These are phyloP conservation scores for Eulithis prunata DNA, from an alignment of 2,888 invertebrate species.

Conservation along the genomic window DNA sequence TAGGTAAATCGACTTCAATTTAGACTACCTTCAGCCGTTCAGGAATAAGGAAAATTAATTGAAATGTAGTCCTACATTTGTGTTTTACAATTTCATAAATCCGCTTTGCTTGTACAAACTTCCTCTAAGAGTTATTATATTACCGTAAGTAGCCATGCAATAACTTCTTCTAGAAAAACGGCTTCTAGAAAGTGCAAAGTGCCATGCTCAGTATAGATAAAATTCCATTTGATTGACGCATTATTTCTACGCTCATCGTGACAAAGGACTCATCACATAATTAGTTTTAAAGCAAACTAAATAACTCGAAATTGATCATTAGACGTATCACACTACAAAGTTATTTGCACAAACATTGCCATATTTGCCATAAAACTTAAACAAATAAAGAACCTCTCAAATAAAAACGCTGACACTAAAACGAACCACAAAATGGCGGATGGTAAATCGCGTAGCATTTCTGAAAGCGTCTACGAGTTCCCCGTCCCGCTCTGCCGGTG, in stretches of 20 bases:
- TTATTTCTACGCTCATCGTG: background rate
- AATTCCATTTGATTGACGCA: slow-evolving; percentile 11
- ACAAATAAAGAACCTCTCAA: slow-evolving; percentile 49
- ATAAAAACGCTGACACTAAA: slow-evolving; percentile 68
- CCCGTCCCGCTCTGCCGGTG: slow-evolving; percentile 60
- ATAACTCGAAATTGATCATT: slow-evolving; percentile 7
- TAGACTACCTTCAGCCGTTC: no score
- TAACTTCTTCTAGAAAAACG: no score
- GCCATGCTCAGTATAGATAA: slow-evolving; percentile 19
- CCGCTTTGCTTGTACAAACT: no score
- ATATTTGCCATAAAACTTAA: slow-evolving; percentile 36
- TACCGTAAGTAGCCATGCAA: no score
- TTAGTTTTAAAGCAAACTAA: background rate
- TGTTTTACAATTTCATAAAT: no score
- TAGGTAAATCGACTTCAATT: no score
- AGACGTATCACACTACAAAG: slow-evolving; percentile 12
- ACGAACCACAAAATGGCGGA: slow-evolving; percentile 77
- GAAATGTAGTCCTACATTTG: no score
- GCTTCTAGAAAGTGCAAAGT: slow-evolving; percentile 10
- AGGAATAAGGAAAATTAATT: no score
- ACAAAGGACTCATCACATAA: background rate
- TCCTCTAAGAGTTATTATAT: no score
- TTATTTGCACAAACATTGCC: slow-evolving; percentile 26
- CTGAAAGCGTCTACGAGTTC: slow-evolving; percentile 80
- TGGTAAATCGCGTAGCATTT: slow-evolving; percentile 75